These are phyloP conservation scores for Agrochola lota DNA, from an alignment of 2,888 invertebrate species.

Conservation along the genomic window DNA sequence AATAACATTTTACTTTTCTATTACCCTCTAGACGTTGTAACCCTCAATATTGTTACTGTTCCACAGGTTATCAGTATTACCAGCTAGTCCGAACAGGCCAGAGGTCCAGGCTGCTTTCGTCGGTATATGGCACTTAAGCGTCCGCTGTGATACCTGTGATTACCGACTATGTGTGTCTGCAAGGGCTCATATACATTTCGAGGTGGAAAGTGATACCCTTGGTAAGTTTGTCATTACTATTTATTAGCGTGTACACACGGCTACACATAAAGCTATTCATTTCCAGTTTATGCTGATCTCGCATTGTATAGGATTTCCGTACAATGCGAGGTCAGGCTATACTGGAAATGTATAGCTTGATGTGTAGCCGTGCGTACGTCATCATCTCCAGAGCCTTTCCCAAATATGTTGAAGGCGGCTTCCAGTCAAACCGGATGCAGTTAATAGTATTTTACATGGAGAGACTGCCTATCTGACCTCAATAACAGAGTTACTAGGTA, in stretches of 20 bases:
- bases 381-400: not conserved
- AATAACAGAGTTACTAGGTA: not conserved
- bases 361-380: too few relatives aligned
- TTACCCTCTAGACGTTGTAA: too few relatives aligned
- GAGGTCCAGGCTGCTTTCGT: conserved; percentile 73
- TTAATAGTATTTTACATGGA: not conserved
- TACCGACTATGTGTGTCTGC: conserved; percentile 83
- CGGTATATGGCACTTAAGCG: conserved; percentile 87
- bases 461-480: not conserved
- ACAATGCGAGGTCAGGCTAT: too few relatives aligned
- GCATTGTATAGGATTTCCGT: too few relatives aligned
- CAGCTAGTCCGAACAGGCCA: conserved; percentile 66
- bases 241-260: too few relatives aligned
- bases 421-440: not conserved
- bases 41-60: not conserved
- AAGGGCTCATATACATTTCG: conserved; percentile 79
- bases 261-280: too few relatives aligned
- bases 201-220: conserved; percentile 71
- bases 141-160: conserved; percentile 84
- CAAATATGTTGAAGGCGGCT: not conserved
- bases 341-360: too few relatives aligned
- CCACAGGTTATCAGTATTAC: conserved; percentile 81
- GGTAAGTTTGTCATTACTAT: conserved; percentile 69
- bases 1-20: too few relatives aligned
- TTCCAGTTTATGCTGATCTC: too few relatives aligned